Conservation (phyloP, 2,888 invertebrate species). For the Eremobia ochroleuca region DNA sequence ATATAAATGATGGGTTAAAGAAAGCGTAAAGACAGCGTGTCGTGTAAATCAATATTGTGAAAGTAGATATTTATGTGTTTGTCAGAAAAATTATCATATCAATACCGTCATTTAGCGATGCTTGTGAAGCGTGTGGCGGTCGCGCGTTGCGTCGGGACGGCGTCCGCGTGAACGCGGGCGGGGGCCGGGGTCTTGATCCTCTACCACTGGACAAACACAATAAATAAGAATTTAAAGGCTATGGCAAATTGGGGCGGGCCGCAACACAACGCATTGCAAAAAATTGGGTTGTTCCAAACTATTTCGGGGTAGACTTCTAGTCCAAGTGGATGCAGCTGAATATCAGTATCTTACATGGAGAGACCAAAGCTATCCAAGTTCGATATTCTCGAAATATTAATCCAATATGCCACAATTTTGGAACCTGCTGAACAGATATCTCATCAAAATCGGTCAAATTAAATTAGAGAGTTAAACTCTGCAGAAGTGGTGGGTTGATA, state of each 20-base stretch:
- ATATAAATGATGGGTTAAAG: not conserved
- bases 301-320: not conserved
- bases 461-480: no score
- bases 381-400: not conserved
- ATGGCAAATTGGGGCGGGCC: not conserved
- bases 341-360: not conserved
- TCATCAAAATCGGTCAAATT: not conserved
- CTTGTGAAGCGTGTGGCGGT: conserved; percentile 84
- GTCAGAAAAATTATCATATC: conserved; percentile 41
- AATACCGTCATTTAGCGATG: conserved; percentile 86
- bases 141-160: conserved; percentile 95
- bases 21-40: not conserved
- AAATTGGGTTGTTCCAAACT: not conserved
- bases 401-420: no score
- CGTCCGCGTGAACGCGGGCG: conserved; percentile 94
- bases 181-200: conserved; percentile 91
- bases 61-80: conserved; percentile 24
- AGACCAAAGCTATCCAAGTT: not conserved
- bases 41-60: conserved; percentile 11
- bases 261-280: not conserved
- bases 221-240: not conserved
- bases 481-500: not conserved
- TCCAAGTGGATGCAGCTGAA: not conserved
- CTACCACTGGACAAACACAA: conserved; percentile 89
- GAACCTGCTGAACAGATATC: no score